phyloP scores from a whole-genome alignment of 2,797 vertebrate species.

The Pangasius mekongensis region DNA sequence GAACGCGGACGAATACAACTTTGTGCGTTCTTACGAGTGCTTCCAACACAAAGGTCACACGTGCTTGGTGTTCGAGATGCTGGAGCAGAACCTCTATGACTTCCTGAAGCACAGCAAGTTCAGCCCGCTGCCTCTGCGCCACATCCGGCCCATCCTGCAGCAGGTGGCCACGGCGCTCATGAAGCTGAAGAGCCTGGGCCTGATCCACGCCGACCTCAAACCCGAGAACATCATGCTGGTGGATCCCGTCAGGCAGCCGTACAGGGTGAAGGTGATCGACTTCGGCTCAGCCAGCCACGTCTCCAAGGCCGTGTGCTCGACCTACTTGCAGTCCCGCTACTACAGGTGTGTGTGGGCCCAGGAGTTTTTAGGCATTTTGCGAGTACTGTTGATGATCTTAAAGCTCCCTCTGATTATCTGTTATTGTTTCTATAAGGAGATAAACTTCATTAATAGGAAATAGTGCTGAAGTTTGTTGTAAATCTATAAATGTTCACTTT shows the following conservation, averaged over 20 bases:
- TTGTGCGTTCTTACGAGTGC: conserved; percentile 96
- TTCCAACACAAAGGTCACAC: conserved; percentile 99
- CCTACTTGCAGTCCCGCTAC: conserved; percentile 96
- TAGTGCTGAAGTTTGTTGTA: neutral
- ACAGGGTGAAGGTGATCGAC: conserved; percentile 98
- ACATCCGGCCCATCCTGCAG: conserved; percentile 81
- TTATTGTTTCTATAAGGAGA: neutral
- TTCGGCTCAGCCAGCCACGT: conserved; percentile 98
- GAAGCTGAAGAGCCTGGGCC: conserved; percentile 96
- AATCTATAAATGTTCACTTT: neutral
- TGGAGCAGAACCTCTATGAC: conserved; percentile 99
- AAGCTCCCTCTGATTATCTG: neutral
- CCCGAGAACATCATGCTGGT: conserved; percentile 99
- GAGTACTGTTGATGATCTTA: neutral
- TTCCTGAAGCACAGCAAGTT: conserved; percentile 99
- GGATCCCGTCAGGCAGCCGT: conserved; percentile 93
- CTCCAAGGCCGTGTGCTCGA: conserved; percentile 97
- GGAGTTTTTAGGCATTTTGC: neutral
- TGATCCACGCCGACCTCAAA: conserved; percentile 98
- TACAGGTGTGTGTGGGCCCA: conserved; percentile 81
- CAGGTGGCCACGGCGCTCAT: conserved; percentile 96
- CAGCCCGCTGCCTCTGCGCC: conserved; percentile 89
- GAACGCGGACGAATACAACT: conserved; percentile 97
- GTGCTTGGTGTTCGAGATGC: conserved; percentile 98
- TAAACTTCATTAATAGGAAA: neutral